Base-by-base conservation (phyloP, 2,797 vertebrate species). In the Gallirallus australis region DNA sequence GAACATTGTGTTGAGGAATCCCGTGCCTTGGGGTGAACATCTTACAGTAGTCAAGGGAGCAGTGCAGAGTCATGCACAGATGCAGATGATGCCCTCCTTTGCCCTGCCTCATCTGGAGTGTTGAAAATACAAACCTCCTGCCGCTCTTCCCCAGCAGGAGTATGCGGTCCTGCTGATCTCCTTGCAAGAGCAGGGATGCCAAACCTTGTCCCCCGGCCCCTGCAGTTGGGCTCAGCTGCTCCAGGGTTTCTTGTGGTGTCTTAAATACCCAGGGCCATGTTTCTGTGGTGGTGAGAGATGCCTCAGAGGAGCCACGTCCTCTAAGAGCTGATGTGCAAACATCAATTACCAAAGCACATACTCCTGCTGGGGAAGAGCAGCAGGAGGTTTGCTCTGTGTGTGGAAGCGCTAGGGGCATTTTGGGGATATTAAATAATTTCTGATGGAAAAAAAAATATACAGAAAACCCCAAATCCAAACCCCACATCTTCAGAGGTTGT, bases 401-500 rank as follows among this genome's bases (percentile, higher is more conserved):
- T 72, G 20, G 68, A 70, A 78, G 18, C 68, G 83, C 83, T 86
- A 27, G 71, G 66, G 60, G 63, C 59, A 17, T 73, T 92, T 90
- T 89, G 73, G 66, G 82, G 81, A 64, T 64, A n/a, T 6, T 92
- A 81, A 88, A 64, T 83, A 59, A 70, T 90, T 73, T 82, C 64
- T 83, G 76, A 71, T 2, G 8, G 57, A 8, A 75, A 86, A 78
- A 66, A 48, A 66, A 40, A 78, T 48, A 27, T 3, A 33, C 47
- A 57, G 30, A 40, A 91, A 79, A 11, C 11, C 13, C 54, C 24
- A 52, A 83, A 90, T 83, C 81, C 53, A 90, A 95, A 91, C 75
- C 59, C 57, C 27, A 30, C 75, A 31, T 92, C 87, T 92, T 95
- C n/a, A 94, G 93, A 94, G 84, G 69, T 87, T 90, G 92, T 95